Evolutionary conservation across 2,113 vertebrate genomes (phyloP).

Genomic region (Thymallus thymallus): DNA sequence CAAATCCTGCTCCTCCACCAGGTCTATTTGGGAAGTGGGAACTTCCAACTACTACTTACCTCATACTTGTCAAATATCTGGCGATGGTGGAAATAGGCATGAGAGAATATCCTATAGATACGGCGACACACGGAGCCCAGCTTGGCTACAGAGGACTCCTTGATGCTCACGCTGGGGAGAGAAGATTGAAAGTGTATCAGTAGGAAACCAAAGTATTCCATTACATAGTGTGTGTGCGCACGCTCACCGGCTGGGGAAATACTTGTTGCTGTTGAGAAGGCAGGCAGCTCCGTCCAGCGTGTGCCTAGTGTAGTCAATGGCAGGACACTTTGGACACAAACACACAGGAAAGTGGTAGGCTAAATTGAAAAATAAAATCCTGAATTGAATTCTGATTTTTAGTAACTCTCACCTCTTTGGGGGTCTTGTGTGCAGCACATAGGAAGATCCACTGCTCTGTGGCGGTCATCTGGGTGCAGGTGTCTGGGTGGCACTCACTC

Average conservation of each 20-base stretch:
- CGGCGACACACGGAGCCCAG: conserved; percentile 97
- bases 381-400: background rate
- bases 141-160: conserved; percentile 98
- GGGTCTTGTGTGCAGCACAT: conserved; percentile 98
- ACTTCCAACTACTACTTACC: conserved; percentile 69
- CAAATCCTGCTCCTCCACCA: background rate
- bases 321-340: conserved; percentile 83
- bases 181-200: background rate
- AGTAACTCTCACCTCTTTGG: conserved; percentile 86
- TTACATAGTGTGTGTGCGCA: background rate
- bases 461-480: conserved; percentile 98
- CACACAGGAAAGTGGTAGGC: background rate
- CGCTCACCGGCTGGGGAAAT: conserved; percentile 96
- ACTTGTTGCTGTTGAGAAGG: conserved; percentile 99
- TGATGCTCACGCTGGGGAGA: conserved; percentile 93
- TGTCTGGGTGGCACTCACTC: conserved; percentile 97
- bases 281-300: conserved; percentile 98
- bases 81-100: conserved; percentile 97
- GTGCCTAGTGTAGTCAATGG: conserved; percentile 98
- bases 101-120: conserved; percentile 99
- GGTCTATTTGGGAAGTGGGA: background rate
- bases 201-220: background rate
- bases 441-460: conserved; percentile 99
- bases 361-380: background rate
- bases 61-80: conserved; percentile 99